These are phyloP conservation scores for Cataglyphis cursor DNA, from an alignment of 2,888 invertebrate genomes.

Conservation along the genomic window DNA sequence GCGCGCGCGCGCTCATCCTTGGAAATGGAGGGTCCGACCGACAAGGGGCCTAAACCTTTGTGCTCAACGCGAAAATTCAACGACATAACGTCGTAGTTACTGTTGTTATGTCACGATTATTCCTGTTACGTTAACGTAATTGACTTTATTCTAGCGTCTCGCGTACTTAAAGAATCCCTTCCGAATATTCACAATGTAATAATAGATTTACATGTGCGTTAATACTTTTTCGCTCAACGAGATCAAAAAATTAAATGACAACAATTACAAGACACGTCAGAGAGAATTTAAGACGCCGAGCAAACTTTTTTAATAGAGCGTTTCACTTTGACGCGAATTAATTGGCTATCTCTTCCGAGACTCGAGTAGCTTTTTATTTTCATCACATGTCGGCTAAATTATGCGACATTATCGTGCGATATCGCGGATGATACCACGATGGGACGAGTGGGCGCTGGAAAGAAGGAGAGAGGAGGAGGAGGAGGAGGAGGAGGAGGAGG, in stretches of 20 bases:
- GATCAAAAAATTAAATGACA: not conserved
- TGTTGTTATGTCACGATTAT: slow-evolving; percentile 56
- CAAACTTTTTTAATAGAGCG: not conserved
- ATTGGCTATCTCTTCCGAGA: slow-evolving; percentile 11
- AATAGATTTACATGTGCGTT: not conserved
- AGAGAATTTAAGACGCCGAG: slow-evolving; percentile 1
- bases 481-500: not conserved
- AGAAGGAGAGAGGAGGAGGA: not conserved
- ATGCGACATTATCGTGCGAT: slow-evolving; percentile 36
- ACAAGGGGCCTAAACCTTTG: slow-evolving; percentile 61
- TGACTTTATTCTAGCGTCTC: slow-evolving; percentile 8
- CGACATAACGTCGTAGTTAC: slow-evolving; percentile 50
- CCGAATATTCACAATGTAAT: slow-evolving; percentile 5
- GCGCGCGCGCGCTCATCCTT: slow-evolving; percentile 75
- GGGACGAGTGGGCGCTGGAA: not conserved
- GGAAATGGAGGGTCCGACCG: slow-evolving; percentile 64
- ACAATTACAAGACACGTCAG: not conserved
- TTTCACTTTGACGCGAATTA: slow-evolving; percentile 30
- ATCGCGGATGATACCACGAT: slow-evolving; percentile 6
- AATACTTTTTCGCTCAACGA: not conserved
- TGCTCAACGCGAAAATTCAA: slow-evolving; percentile 64
- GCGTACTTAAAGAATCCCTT: not conserved
- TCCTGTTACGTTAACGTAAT: slow-evolving; percentile 7
- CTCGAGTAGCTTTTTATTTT: slow-evolving; percentile 40
- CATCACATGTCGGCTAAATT: slow-evolving; percentile 35